Conservation (phyloP, 2,113 vertebrate species). For the Epinephelus lanceolatus region DNA sequence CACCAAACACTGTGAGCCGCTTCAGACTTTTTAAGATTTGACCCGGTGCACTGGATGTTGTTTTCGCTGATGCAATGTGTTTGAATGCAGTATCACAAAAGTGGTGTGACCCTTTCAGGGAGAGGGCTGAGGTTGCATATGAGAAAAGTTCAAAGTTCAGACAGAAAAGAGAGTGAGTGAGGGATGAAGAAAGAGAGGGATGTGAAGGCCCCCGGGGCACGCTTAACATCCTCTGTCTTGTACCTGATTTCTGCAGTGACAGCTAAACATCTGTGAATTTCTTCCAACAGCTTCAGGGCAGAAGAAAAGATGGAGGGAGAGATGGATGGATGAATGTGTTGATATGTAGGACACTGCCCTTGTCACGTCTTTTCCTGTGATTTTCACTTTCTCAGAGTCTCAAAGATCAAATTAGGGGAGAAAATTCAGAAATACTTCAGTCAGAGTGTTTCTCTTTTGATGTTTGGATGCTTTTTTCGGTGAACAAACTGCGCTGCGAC, state of each 20-base stretch:
- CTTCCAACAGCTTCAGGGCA: slow-evolving; percentile 1
- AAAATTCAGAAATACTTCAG: neutral
- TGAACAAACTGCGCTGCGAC: neutral
- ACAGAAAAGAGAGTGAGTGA: neutral
- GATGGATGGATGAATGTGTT: neutral
- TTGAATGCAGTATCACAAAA: slow-evolving; percentile 1
- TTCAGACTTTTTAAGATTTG: slow-evolving; percentile 3
- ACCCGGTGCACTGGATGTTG: neutral
- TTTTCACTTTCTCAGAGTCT: slow-evolving; percentile 2
- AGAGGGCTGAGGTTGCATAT: neutral
- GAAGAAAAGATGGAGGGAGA: neutral
- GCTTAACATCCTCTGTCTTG: slow-evolving; percentile 3
- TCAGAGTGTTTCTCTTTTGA: slow-evolving; percentile 22
- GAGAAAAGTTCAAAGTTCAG: slow-evolving; percentile 19
- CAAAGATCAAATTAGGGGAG: neutral
- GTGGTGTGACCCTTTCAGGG: neutral
- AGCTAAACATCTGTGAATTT: slow-evolving; percentile 3
- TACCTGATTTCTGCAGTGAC: slow-evolving; percentile 26
- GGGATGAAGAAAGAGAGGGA: neutral
- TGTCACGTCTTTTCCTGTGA: slow-evolving; percentile 8
- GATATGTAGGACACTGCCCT: neutral
- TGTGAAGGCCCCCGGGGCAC: neutral
- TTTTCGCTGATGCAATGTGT: neutral
- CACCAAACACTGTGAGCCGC: neutral
- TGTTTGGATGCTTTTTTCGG: slow-evolving; percentile 11